Conservation (phyloP, 2,797 vertebrate species). For the Petrocephalus sullivani region DNA sequence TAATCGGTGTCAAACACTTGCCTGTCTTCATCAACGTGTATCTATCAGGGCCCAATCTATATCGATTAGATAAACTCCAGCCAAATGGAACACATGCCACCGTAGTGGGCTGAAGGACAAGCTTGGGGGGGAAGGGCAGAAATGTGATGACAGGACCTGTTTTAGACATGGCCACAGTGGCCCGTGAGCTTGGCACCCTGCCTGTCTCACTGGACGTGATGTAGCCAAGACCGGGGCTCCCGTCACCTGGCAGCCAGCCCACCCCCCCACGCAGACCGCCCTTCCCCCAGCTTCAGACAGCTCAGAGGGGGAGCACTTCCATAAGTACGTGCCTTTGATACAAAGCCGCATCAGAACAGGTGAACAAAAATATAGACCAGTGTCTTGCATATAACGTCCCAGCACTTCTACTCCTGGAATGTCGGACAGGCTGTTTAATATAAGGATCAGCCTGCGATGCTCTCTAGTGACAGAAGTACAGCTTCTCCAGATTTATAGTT, state of each 20-base stretch:
- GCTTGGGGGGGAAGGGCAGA: neutral
- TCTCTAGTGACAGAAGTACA: neutral
- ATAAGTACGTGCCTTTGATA: neutral
- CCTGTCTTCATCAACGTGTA: neutral
- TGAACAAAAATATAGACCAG: neutral
- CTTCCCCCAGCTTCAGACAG: neutral
- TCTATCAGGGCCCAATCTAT: neutral
- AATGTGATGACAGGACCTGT: neutral
- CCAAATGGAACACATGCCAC: neutral
- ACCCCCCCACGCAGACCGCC: neutral
- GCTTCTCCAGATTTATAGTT: neutral
- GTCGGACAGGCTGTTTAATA: neutral
- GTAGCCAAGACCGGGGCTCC: neutral
- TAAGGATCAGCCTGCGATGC: neutral
- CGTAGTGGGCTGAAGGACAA: neutral
- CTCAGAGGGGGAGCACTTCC: neutral
- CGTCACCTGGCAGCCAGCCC: neutral
- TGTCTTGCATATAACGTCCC: neutral
- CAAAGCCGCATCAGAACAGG: conserved; percentile 1
- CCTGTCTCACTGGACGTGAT: neutral
- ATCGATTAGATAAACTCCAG: neutral
- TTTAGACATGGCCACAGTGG: neutral
- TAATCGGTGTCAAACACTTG: neutral
- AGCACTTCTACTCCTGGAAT: neutral
- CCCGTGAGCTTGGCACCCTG: neutral